Conservation (phyloP, 2,888 invertebrate genomes). For the Microplitis deprimator region DNA sequence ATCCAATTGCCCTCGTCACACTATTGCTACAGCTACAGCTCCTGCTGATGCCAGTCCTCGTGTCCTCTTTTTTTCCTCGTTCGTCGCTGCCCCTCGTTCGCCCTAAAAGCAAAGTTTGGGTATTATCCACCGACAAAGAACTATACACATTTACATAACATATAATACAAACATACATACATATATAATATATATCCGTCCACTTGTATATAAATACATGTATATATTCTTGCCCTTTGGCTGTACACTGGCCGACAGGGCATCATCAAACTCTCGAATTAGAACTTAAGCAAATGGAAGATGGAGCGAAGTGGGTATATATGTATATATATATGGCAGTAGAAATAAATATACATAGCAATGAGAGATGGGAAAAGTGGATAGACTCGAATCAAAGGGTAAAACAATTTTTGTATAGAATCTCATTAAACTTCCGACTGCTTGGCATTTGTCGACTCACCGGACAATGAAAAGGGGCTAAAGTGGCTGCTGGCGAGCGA, state of each 20-base stretch:
- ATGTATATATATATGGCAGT: background rate
- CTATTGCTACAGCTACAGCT: background rate
- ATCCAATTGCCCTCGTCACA: conserved; percentile 5
- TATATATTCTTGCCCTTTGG: conserved; percentile 5
- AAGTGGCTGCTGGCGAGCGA: conserved; percentile 29
- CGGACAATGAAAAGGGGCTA: conserved; percentile 31
- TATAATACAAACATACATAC: background rate
- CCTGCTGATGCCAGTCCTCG: background rate
- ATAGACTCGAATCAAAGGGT: conserved; percentile 34
- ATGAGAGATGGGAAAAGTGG: conserved; percentile 6
- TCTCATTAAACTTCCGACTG: conserved; percentile 50
- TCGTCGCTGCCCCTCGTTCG: background rate
- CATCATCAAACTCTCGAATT: background rate
- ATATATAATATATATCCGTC: background rate
- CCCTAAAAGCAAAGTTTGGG: conserved; percentile 25
- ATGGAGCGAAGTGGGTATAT: background rate
- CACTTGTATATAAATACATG: background rate
- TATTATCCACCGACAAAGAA: conserved; percentile 11
- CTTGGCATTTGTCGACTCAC: conserved; percentile 38
- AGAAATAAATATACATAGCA: conserved; percentile 2
- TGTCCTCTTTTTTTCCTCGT: conserved; percentile 3
- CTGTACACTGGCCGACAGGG: background rate
- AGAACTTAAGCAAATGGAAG: conserved; percentile 11
- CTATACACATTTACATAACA: conserved; percentile 2
- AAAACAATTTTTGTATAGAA: conserved; percentile 39